Conservation (phyloP, 2,888 invertebrate species). For the Coleophora deauratella region DNA sequence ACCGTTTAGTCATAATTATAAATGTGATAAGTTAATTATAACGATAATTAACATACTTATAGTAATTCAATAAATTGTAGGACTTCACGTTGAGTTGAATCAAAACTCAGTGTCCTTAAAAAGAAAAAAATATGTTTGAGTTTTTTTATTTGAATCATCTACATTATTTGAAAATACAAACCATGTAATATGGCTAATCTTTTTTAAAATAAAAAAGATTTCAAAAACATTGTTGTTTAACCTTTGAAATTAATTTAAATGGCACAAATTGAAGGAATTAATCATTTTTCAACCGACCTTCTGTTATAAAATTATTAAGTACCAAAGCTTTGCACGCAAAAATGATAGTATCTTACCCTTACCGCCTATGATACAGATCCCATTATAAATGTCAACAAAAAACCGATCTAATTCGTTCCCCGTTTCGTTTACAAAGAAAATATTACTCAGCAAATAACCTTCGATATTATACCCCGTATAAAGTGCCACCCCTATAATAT, state of each 20-base stretch:
- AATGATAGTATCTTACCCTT: constrained; percentile 20
- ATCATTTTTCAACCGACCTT: too few relatives aligned
- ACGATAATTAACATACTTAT: constrained; percentile 30
- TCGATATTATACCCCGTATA: constrained; percentile 29
- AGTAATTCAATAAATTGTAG: constrained; percentile 7
- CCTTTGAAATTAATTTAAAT: too few relatives aligned
- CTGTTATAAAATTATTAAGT: too few relatives aligned
- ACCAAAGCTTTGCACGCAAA: constrained; percentile 7
- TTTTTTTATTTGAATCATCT: too few relatives aligned
- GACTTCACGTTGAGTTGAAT: too few relatives aligned
- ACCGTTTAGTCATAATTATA: constrained; percentile 62
- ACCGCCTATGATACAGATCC: constrained; percentile 36
- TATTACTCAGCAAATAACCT: constrained; percentile 43
- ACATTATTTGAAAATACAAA: too few relatives aligned
- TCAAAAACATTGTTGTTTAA: too few relatives aligned
- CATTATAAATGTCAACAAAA: constrained; percentile 61
- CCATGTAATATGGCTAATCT: too few relatives aligned
- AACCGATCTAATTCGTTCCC: constrained; percentile 37
- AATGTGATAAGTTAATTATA: constrained; percentile 50
- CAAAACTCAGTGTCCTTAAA: too few relatives aligned
- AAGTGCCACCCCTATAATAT: constrained; percentile 35
- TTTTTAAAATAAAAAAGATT: too few relatives aligned
- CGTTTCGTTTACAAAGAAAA: constrained; percentile 40
- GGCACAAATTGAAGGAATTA: too few relatives aligned
- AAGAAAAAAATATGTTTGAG: too few relatives aligned